Conservation (phyloP, 2,797 vertebrate genomes). For the Macropus fuliginosus region DNA sequence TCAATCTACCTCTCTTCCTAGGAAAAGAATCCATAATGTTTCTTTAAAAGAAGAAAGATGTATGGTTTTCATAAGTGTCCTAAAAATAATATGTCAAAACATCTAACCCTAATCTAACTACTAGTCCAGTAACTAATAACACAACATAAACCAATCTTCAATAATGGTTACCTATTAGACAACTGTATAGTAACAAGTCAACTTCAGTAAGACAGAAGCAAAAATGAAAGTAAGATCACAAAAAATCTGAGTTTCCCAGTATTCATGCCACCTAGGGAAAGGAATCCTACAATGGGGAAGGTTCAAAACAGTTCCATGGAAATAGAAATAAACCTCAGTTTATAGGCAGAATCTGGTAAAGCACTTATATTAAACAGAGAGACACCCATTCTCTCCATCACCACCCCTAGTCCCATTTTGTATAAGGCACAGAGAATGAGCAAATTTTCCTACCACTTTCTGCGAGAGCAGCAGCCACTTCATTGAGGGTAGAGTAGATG, state of each 20-base stretch:
- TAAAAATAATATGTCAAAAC: constrained; percentile 17
- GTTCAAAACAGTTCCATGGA: background rate
- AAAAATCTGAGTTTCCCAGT: constrained; percentile 22
- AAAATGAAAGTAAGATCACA: constrained; percentile 32
- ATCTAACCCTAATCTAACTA: background rate
- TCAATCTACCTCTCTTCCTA: background rate
- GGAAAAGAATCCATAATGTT: background rate
- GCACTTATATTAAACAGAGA: fast-evolving
- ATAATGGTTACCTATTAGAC: background rate
- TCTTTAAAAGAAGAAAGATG: background rate
- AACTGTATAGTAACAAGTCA: constrained; percentile 2
- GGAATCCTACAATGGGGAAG: background rate
- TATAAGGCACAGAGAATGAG: fast-evolving
- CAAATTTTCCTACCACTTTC: constrained; percentile 90
- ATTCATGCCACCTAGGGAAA: background rate
- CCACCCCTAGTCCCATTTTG: background rate
- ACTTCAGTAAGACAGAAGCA: constrained; percentile 2
- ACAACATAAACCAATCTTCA: constrained; percentile 5
- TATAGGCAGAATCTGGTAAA: constrained; percentile 28
- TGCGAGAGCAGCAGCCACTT: constrained; percentile 96
- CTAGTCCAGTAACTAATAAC: constrained; percentile 35
- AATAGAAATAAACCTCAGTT: constrained; percentile 11
- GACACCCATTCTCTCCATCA: constrained; percentile 1
- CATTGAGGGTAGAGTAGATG: constrained; percentile 99
- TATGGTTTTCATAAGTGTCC: background rate